A percentile compares a stretch with the other conserved stretches of the same genome.
These are phyloP conservation scores for Nesoenas mayeri DNA, from an alignment of 2,113 vertebrate genomes.

Conservation along the genomic window DNA sequence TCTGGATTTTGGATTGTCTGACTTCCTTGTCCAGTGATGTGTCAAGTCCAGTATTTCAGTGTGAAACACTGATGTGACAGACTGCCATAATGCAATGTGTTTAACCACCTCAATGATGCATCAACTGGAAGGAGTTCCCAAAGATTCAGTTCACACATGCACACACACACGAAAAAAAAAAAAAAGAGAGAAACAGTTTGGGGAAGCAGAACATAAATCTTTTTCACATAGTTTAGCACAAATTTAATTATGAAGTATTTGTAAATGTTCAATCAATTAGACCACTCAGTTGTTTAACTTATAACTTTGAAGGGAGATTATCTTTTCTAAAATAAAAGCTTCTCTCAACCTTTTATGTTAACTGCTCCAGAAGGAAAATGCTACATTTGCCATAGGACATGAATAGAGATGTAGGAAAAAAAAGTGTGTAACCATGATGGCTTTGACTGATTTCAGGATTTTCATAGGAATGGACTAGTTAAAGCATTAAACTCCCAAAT, in stretches of 20 bases:
- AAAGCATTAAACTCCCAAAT: background rate
- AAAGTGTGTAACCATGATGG: background rate
- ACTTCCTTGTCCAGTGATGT: constrained; percentile 37
- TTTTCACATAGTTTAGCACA: constrained; percentile 60
- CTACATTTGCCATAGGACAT: background rate
- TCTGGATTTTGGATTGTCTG: background rate
- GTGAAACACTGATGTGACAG: constrained; percentile 64
- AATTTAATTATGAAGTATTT: constrained; percentile 65
- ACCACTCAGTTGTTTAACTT: constrained; percentile 25
- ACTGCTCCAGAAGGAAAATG: constrained; percentile 1
- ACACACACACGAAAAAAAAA: background rate
- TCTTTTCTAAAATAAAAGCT: constrained; percentile 16
- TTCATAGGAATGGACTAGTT: background rate
- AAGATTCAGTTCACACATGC: constrained; percentile 54
- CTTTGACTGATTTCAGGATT: background rate
- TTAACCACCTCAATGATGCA: constrained; percentile 44
- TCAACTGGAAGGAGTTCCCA: constrained; percentile 55
- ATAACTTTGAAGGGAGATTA: constrained; percentile 59
- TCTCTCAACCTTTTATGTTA: constrained; percentile 14
- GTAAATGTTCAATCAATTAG: constrained; percentile 67
- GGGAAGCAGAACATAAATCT: constrained; percentile 50
- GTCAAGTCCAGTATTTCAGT: constrained; percentile 53
- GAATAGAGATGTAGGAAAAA: background rate
- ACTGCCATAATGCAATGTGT: constrained; percentile 55
- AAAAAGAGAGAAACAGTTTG: constrained; percentile 16